A percentile compares a stretch with the other conserved stretches of the same genome.
phyloP scores from a whole-genome alignment of 2,113 vertebrate genomes.

The Natator depressus region DNA sequence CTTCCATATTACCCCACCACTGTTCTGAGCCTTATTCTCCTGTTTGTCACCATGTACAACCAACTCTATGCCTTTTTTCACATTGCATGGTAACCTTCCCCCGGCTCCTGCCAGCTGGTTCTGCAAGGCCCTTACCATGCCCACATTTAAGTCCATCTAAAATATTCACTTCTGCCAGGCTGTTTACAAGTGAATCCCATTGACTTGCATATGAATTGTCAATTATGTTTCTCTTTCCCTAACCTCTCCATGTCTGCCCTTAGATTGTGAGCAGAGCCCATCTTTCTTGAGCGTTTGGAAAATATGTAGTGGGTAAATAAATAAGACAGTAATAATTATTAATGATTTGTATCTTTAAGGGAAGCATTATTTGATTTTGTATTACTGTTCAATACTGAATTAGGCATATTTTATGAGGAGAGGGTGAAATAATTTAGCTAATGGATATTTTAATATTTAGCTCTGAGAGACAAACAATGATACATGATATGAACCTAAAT shows the following conservation, averaged over 20 bases:
- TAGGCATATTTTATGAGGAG: not conserved
- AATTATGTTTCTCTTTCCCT: not conserved
- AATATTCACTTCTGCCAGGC: not conserved
- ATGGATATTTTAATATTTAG: not conserved
- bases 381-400: not conserved
- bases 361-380: not conserved
- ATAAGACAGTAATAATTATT: not conserved
- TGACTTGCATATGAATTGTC: not conserved
- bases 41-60: not conserved
- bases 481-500: not conserved
- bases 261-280: not conserved
- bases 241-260: not conserved
- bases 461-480: not conserved
- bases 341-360: not conserved
- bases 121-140: not conserved
- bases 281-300: not conserved
- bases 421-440: not conserved
- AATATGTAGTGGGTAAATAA: not conserved
- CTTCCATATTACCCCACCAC: not conserved
- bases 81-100: not conserved
- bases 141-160: not conserved
- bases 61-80: not conserved
- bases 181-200: not conserved
- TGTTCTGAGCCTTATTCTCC: not conserved
- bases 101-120: not conserved